Evolutionary conservation across 1,140 invertebrate species (phyloP), one percentile per base, ranked within the genome.

Genomic region (Frieseomelitta varia): DNA sequence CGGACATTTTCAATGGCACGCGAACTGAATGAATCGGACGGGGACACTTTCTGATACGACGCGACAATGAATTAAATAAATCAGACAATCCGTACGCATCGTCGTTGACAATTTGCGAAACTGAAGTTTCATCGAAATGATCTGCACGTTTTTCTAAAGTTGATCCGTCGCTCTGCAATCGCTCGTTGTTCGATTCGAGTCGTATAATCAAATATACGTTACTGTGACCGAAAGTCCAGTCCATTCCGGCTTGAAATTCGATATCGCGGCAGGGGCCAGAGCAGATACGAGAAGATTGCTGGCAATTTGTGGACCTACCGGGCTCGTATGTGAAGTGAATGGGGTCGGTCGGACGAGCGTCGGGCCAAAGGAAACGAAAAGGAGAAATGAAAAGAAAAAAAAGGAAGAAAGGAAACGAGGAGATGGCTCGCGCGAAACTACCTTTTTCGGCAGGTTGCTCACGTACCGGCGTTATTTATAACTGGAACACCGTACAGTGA

Each of bases 401-500:
- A 6, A 17, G 10, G 17, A 34, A 34, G 65, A 21, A 12, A 11
- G 2, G n/a, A 17, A 68, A 27, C 72, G 58, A 78, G 53, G 63
- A n/a, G 24, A 79, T 68, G 72, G 58, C 34, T 53, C 53, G 74
- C 30, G 69, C 56, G 84, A 77, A 85, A 56, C 79, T 47, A 88
- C 30, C 85, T 83, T 81, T 86, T 85, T 91, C 83, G 71, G 88
- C 88, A 90, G 76, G 87, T 89, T 82, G 78, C 90, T 91, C 90
- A 91, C 90, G 90, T 91, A 39, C 82, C 84, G 61, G 79, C 84
- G 85, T 89, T 88, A 91, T 91, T 91, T 89, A 88, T 86, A 86
- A 78, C 88, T 85, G 67, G 84, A 87, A 84, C 82, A 88, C 82
- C 86, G 83, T 76, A 84, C 73, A 88, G 84, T 87, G 81, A 89